Conservation (phyloP, 1,140 invertebrate species). For the Dreissena polymorpha region DNA sequence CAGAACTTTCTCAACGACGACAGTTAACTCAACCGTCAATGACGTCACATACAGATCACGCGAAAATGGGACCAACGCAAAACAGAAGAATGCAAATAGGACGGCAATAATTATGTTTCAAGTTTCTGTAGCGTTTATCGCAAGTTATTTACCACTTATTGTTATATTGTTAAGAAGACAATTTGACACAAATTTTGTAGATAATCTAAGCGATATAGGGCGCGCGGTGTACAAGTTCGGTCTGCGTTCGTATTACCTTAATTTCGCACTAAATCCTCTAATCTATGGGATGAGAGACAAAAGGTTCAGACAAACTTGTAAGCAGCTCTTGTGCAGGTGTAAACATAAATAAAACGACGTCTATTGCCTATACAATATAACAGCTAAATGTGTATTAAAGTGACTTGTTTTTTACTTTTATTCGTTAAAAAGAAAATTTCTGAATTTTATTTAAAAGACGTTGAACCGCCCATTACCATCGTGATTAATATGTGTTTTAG, state of each 20-base stretch:
- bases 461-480: no score
- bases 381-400: no score
- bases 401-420: no score
- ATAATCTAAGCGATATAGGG: background rate
- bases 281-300: background rate
- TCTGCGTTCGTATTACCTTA: background rate
- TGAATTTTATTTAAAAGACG: no score
- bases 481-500: no score
- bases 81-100: background rate
- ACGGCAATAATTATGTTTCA: constrained; percentile 1
- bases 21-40: no score
- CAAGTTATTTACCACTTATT: background rate
- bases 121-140: background rate
- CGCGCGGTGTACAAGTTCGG: background rate
- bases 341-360: background rate
- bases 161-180: background rate
- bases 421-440: no score
- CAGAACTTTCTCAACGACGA: background rate
- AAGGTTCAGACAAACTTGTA: background rate
- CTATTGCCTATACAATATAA: no score
- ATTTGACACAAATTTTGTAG: background rate
- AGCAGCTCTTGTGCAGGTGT: background rate
- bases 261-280: background rate
- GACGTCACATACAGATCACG: background rate
- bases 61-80: background rate